Evolutionary conservation across 2,888 invertebrate genomes (phyloP).

Genomic region (Agrotis exclamationis): DNA sequence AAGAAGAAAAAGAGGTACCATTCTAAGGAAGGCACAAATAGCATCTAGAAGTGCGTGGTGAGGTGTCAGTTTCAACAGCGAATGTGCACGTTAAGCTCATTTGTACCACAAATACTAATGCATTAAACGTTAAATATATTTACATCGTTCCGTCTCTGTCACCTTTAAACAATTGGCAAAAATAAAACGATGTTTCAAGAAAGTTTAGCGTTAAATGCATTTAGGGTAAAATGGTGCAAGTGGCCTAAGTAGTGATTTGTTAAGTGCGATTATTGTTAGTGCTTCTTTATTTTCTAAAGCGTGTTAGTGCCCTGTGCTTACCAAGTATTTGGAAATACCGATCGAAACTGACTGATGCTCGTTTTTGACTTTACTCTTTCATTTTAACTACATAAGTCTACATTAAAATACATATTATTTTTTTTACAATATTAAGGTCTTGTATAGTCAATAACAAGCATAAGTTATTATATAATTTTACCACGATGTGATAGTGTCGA

Average conservation of each 20-base stretch:
- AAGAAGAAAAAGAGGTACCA: not conserved
- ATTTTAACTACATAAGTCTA: not conserved
- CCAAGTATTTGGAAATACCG: not conserved
- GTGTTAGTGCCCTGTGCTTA: constrained; percentile 49
- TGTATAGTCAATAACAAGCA: constrained; percentile 27
- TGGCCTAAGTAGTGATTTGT: constrained; percentile 1
- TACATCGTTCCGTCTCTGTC: not conserved
- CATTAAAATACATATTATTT: not conserved
- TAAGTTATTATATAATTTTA: not conserved
- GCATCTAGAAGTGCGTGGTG: constrained; percentile 46
- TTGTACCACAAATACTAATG: not conserved
- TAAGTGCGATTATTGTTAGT: constrained; percentile 41
- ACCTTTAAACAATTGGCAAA: not conserved
- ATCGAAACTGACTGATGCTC: constrained; percentile 7
- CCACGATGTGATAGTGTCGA: not conserved
- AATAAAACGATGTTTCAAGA: not conserved
- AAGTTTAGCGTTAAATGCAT: not conserved
- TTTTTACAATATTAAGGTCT: no score
- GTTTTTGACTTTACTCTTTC: constrained; percentile 30
- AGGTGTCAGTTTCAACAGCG: constrained; percentile 11
- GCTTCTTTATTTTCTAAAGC: constrained; percentile 49
- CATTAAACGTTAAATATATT: not conserved
- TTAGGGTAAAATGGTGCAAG: not conserved
- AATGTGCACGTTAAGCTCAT: constrained; percentile 25
- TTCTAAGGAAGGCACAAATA: constrained; percentile 18